Evolutionary conservation across 2,113 vertebrate genomes (phyloP).

Genomic region (Daphoenositta chrysoptera): DNA sequence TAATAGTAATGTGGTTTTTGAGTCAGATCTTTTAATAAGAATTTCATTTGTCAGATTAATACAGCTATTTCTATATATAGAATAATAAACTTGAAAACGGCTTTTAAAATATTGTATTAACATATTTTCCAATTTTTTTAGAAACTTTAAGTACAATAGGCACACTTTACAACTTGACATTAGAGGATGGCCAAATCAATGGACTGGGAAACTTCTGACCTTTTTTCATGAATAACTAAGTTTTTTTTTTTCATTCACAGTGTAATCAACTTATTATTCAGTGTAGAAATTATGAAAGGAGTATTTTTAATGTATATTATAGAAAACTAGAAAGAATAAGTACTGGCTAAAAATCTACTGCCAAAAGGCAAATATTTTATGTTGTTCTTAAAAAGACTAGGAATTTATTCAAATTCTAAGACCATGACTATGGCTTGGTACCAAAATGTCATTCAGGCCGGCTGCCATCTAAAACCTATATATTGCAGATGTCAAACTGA

Average conservation of each 20-base stretch:
- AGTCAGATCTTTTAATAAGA: neutral
- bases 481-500: constrained; percentile 79
- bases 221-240: neutral
- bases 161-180: neutral
- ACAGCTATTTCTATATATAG: neutral
- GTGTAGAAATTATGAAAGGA: neutral
- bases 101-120: neutral
- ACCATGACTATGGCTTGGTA: constrained; percentile 61
- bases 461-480: constrained; percentile 73
- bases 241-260: neutral
- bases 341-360: neutral
- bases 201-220: neutral
- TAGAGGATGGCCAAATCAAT: neutral
- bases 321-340: neutral
- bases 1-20: neutral
- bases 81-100: neutral
- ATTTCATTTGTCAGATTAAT: neutral
- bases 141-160: neutral
- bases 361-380: constrained; percentile 36
- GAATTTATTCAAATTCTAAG: constrained; percentile 61
- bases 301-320: neutral
- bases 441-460: constrained; percentile 72
- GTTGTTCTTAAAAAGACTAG: constrained; percentile 58
- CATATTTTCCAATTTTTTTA: neutral
- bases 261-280: neutral